Evolutionary conservation across 2,888 invertebrate genomes (phyloP).

Genomic region (Mesorhabditis sp.): DNA sequence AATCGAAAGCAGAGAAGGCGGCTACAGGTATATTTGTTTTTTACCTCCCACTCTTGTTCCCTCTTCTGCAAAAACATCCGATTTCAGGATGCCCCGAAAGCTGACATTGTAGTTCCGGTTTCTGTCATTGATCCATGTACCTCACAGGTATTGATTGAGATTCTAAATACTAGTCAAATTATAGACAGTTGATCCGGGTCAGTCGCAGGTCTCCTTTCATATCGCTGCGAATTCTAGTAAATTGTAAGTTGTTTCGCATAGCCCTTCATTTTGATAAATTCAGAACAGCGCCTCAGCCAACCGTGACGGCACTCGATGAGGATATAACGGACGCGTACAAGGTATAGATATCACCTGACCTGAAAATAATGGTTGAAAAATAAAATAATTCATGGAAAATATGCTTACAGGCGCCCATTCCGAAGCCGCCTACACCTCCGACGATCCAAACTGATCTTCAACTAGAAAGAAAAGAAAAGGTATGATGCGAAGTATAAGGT

Average conservation of each 20-base stretch:
- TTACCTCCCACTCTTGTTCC: background rate
- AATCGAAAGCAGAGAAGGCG: conserved; percentile 31
- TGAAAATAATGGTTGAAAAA: too few relatives aligned
- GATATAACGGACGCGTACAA: too few relatives aligned
- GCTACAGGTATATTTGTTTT: conserved; percentile 16
- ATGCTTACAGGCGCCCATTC: background rate
- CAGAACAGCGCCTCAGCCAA: too few relatives aligned
- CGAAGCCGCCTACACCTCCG: conserved; percentile 24
- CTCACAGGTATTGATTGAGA: background rate
- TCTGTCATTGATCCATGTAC: background rate
- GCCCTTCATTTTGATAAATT: too few relatives aligned
- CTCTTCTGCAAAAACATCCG: background rate
- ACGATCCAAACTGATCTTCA: conserved; percentile 20
- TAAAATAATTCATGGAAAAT: too few relatives aligned
- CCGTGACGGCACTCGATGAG: too few relatives aligned
- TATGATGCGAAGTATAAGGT: background rate
- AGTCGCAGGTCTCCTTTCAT: too few relatives aligned
- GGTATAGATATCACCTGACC: too few relatives aligned
- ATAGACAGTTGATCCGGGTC: too few relatives aligned
- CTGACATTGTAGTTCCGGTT: background rate
- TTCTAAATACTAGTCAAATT: too few relatives aligned
- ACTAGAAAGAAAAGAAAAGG: conserved; percentile 35
- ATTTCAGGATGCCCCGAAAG: background rate
- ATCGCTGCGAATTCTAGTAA: too few relatives aligned
- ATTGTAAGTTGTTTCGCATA: too few relatives aligned